A percentile compares a stretch with the other conserved stretches of the same genome.
phyloP scores from a whole-genome alignment of 2,113 vertebrate species.

The Callipepla californica region DNA sequence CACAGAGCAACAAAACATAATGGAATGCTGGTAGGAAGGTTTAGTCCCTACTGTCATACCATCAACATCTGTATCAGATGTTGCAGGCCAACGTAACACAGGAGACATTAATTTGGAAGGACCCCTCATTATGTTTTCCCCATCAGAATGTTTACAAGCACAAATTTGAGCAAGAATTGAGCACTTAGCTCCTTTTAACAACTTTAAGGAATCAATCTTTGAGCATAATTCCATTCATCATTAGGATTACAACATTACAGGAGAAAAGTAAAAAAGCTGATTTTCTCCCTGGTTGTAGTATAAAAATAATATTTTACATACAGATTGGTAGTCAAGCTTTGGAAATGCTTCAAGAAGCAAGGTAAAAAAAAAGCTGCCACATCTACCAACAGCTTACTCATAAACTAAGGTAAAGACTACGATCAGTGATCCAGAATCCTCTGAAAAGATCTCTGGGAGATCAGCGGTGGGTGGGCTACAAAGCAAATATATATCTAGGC shows the following conservation, averaged over 20 bases:
- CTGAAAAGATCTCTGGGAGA: neutral
- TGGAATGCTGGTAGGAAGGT: no score
- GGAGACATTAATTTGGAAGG: neutral
- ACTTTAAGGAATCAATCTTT: neutral
- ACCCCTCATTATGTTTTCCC: neutral
- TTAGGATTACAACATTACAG: neutral
- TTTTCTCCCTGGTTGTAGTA: neutral
- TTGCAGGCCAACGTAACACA: no score
- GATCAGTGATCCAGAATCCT: neutral
- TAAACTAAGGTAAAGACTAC: neutral
- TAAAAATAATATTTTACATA: neutral
- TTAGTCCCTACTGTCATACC: no score
- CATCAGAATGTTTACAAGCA: neutral
- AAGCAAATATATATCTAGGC: neutral
- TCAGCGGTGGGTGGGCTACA: neutral
- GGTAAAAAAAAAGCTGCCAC: neutral
- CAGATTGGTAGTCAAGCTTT: neutral
- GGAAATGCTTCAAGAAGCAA: neutral
- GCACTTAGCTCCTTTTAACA: neutral
- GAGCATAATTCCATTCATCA: neutral
- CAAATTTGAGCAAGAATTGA: neutral
- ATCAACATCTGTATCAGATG: no score
- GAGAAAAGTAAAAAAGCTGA: neutral
- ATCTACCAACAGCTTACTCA: neutral
- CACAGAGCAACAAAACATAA: no score